Evolutionary conservation across 2,888 invertebrate genomes (phyloP).

Genomic region (Caenorhabditis uteleia): DNA sequence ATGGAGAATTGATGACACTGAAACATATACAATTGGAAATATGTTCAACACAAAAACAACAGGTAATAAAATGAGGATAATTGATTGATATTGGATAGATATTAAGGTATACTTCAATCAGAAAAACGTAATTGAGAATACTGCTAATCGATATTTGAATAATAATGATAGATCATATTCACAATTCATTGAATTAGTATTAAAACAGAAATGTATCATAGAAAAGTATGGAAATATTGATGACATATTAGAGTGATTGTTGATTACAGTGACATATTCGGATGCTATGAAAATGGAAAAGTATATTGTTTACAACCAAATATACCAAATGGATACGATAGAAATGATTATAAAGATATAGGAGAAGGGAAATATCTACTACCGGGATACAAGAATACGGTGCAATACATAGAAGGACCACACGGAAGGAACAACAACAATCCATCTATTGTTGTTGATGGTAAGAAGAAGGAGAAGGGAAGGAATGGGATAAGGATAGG

Average conservation of each 20-base stretch:
- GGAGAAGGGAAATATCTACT: constrained; percentile 42
- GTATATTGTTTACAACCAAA: constrained; percentile 27
- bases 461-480: constrained; percentile 1
- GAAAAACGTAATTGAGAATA: constrained; percentile 8
- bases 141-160: constrained; percentile 15
- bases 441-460: constrained; percentile 41
- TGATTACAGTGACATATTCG: constrained; percentile 21
- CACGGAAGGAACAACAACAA: constrained; percentile 29
- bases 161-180: constrained; percentile 7
- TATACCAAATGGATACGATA: constrained; percentile 11
- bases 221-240: constrained; percentile 22
- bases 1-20: constrained; percentile 5
- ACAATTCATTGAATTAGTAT: constrained; percentile 28
- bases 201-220: constrained; percentile 31
- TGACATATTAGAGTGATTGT: background rate
- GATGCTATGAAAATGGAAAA: constrained; percentile 41
- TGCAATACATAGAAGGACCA: constrained; percentile 43
- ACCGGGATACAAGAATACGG: constrained; percentile 37
- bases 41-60: background rate
- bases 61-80: no score
- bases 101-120: no score
- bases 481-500: no score
- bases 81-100: no score
- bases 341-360: constrained; percentile 22
- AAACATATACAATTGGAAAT: constrained; percentile 16